A percentile compares a stretch with the other conserved stretches of the same genome.
Evolutionary conservation across 2,888 invertebrate genomes (phyloP).

Genomic region (Drosophila percnosoma): DNA sequence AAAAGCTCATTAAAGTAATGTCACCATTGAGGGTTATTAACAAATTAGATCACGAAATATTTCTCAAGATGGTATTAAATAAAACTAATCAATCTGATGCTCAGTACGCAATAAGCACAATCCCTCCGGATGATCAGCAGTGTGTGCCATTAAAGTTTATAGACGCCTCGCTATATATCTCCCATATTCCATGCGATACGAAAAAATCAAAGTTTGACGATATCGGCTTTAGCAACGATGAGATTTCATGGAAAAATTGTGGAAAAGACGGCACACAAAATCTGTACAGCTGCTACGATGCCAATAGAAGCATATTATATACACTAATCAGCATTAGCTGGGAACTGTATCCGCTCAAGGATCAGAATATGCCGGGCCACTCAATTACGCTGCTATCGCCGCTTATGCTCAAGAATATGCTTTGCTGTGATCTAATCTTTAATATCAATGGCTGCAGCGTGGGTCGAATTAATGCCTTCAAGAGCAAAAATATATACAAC

Average conservation of each 20-base stretch:
- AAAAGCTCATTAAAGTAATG: constrained; percentile 94
- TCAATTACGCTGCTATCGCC: constrained; percentile 94
- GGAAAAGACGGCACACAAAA: constrained; percentile 69
- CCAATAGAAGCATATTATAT: constrained; percentile 78
- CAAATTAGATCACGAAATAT: constrained; percentile 89
- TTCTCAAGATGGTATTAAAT: constrained; percentile 88
- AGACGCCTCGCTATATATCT: constrained; percentile 90
- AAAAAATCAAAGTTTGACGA: constrained; percentile 56
- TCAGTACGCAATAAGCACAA: constrained; percentile 81
- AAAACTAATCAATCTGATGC: constrained; percentile 57
- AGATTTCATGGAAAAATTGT: constrained; percentile 81
- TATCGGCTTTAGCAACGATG: constrained; percentile 80
- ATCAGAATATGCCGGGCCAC: constrained; percentile 91
- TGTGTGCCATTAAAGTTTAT: constrained; percentile 92
- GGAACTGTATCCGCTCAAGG: constrained; percentile 90
- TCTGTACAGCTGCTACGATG: constrained; percentile 75
- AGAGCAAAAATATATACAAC: constrained; percentile 87
- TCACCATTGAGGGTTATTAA: constrained; percentile 94
- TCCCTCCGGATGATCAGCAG: constrained; percentile 86
- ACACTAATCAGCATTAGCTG: constrained; percentile 86
- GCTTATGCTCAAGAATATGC: constrained; percentile 92
- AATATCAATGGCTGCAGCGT: constrained; percentile 85
- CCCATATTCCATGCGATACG: constrained; percentile 84
- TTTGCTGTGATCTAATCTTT: constrained; percentile 92
- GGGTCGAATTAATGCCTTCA: constrained; percentile 85